Evolutionary conservation across 2,797 vertebrate species (phyloP), one percentile per base, ranked within the genome.

Genomic region (Fundulus diaphanus): DNA sequence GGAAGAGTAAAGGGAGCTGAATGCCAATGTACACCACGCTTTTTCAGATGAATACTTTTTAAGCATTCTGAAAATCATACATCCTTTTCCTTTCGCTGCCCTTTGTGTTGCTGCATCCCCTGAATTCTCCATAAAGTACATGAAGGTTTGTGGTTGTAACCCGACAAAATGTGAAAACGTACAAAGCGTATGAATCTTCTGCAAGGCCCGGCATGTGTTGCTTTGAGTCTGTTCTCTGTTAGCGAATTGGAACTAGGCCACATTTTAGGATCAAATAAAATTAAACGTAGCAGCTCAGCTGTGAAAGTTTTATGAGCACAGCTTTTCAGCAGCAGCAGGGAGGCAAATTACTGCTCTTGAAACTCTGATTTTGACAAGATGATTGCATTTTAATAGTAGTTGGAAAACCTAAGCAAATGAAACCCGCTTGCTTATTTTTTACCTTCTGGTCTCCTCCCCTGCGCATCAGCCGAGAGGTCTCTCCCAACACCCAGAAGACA

Each of bases 401-500:
- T 49, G 65, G 42, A 67, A 5, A 15, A 16, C 22, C 22, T 3
- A 42, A 42, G 15, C 16, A 29, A 72, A 31, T 48, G 15, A 63
- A 46, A 48, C 7, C 0, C 42, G 27, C 70, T 46, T 16, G 40
- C 18, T 22, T 71, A 13, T n/a, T 78, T 80, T 71, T 49, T 2
- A 68, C 56, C 7, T 52, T 27, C 68, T 24, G 7, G 42, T 86
- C 24, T 87, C n/a, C 29, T 1, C 73, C 15, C n/a, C 35, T 77
- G 44, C 77, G 59, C 83, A 82, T 59, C 87, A 94, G 94, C 90
- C 96, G 97, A 79, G 98, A 99, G 81, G 96, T 97, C 78, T 96
- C 96, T 0, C 95, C 96, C 0, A 95, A 92, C 78, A 89, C 95
- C 77, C 96, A 96, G 90, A 96, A 96, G 92, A 94, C 93, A 40